phyloP scores from a whole-genome alignment of 2,888 invertebrate genomes.

The Polymixis lichenea region DNA sequence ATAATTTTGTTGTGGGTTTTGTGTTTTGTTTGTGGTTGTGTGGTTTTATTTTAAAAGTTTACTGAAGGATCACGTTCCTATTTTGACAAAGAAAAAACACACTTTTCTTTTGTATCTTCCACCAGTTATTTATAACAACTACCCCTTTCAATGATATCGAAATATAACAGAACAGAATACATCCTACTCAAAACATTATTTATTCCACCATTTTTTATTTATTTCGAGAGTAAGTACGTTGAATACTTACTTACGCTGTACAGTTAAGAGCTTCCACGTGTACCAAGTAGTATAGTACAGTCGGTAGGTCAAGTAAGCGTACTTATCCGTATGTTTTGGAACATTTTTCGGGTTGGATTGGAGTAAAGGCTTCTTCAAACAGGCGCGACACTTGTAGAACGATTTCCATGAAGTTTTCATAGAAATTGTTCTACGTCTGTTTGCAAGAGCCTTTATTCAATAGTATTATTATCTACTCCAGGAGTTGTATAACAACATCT shows the following conservation, averaged over 20 bases:
- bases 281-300: constrained; percentile 13
- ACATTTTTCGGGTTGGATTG: too few species aligned
- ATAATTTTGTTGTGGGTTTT: neutral
- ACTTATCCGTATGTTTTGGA: too few species aligned
- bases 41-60: neutral
- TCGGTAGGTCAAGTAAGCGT: neutral
- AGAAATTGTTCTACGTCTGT: too few species aligned
- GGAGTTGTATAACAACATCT: too few species aligned
- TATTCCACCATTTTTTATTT: constrained; percentile 3
- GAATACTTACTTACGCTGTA: too few species aligned
- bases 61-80: neutral
- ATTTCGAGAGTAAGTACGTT: neutral
- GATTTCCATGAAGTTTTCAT: too few species aligned
- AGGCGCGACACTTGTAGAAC: too few species aligned
- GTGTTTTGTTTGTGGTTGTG: too few species aligned
- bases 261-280: constrained; percentile 46
- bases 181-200: constrained; percentile 13
- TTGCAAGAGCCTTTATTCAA: too few species aligned
- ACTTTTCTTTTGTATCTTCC: neutral
- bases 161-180: constrained; percentile 10
- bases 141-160: neutral
- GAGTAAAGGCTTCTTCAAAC: too few species aligned
- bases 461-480: too few species aligned
- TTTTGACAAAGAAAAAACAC: neutral
- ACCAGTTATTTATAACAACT: neutral